A percentile compares a stretch with the other conserved stretches of the same genome.
phyloP scores from a whole-genome alignment of 2,113 vertebrate genomes.

The Nycticryphes semicollaris region DNA sequence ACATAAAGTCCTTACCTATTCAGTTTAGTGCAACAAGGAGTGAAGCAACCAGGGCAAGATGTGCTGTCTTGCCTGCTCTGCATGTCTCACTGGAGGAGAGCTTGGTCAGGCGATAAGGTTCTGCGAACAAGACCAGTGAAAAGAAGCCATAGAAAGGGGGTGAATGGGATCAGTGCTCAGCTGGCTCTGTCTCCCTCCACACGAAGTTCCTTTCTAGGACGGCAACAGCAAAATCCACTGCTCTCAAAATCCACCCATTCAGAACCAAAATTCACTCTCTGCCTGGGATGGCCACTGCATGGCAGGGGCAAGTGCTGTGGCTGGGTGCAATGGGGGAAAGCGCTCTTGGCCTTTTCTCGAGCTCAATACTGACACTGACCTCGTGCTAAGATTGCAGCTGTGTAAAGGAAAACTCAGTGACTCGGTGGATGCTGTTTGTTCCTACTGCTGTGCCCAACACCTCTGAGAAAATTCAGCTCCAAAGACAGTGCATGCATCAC shows the following conservation, averaged over 20 bases:
- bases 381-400: background rate
- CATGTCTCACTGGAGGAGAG: background rate
- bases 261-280: background rate
- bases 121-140: background rate
- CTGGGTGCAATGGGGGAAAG: background rate
- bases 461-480: background rate
- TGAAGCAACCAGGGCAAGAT: background rate
- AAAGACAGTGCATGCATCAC: background rate
- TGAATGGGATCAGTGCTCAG: background rate
- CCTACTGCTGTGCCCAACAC: background rate
- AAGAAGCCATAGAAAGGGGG: background rate
- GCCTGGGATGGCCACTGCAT: background rate
- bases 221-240: background rate
- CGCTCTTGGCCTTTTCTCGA: background rate
- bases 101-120: background rate
- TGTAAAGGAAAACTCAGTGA: background rate
- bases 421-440: background rate
- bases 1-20: background rate
- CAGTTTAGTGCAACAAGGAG: background rate
- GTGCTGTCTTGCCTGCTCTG: background rate
- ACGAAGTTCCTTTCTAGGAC: background rate
- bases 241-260: too few species aligned
- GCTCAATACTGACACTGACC: background rate
- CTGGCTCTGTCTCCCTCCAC: background rate
- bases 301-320: background rate